Conservation (phyloP, 2,797 vertebrate species). For the Acanthurus tractus region DNA sequence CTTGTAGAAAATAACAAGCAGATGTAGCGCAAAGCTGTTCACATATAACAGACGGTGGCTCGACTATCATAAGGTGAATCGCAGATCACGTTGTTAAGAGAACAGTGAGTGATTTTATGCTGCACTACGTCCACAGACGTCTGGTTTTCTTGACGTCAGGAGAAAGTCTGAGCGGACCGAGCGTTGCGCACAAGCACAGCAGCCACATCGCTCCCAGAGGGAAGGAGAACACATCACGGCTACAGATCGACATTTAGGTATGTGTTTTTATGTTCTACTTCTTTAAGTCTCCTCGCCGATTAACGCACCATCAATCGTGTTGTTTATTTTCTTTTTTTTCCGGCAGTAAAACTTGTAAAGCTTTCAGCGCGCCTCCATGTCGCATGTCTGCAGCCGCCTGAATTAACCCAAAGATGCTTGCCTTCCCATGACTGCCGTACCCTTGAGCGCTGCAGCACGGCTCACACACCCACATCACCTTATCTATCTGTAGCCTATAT, state of each 20-base stretch:
- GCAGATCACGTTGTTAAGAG: conserved; percentile 52
- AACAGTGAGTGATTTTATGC: conserved; percentile 68
- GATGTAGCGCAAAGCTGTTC: conserved; percentile 33
- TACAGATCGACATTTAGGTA: conserved; percentile 79
- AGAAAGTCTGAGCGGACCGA: conserved; percentile 72
- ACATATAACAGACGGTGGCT: conserved; percentile 36
- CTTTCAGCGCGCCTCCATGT: conserved; percentile 23
- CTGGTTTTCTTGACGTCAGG: conserved; percentile 82
- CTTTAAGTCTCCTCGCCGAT: neutral
- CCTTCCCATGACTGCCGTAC: conserved; percentile 68
- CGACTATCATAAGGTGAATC: conserved; percentile 31
- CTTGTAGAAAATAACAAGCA: conserved; percentile 24
- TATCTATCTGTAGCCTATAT: conserved; percentile 12
- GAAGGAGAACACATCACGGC: conserved; percentile 69
- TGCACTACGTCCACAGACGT: conserved; percentile 77
- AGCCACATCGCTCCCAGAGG: conserved; percentile 74
- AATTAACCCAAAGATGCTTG: conserved; percentile 57
- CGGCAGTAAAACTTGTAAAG: neutral
- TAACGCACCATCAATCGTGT: neutral
- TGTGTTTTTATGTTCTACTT: conserved; percentile 7
- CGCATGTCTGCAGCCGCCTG: conserved; percentile 53
- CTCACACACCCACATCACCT: conserved; percentile 58
- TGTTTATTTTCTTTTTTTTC: neutral
- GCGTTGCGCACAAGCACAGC: conserved; percentile 78
- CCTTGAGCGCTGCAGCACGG: conserved; percentile 75